These are phyloP conservation scores for Deroptyus accipitrinus DNA, from an alignment of 2,113 vertebrate species.

Conservation along the genomic window DNA sequence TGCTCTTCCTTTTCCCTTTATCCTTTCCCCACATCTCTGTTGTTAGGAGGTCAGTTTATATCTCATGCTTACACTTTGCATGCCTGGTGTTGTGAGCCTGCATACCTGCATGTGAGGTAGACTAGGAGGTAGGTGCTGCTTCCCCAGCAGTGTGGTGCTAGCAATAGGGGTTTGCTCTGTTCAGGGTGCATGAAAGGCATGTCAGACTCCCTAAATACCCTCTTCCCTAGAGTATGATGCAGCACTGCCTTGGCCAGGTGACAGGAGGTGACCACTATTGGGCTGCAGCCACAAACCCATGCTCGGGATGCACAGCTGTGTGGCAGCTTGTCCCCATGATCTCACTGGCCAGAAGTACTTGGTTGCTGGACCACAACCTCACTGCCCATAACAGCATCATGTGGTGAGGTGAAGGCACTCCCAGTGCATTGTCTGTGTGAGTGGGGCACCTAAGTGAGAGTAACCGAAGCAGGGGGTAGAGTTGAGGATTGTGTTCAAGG, in stretches of 20 bases:
- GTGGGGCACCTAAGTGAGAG: background rate
- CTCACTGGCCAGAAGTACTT: background rate
- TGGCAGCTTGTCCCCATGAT: background rate
- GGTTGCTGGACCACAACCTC: background rate
- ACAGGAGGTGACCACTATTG: background rate
- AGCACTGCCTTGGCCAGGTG: background rate
- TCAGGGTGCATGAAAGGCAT: background rate
- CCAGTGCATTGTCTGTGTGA: background rate
- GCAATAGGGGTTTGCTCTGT: background rate
- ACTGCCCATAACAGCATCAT: accelerated
- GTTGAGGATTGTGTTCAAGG: background rate
- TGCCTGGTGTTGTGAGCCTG: background rate
- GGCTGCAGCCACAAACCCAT: accelerated
- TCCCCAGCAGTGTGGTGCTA: background rate
- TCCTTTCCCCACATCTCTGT: background rate
- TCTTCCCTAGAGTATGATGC: background rate
- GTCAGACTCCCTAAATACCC: background rate
- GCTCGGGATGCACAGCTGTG: background rate
- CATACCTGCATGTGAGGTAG: too few relatives aligned
- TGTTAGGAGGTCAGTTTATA: background rate
- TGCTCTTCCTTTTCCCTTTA: background rate
- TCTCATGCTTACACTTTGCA: background rate
- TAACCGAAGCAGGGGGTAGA: background rate
- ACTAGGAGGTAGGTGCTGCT: background rate
- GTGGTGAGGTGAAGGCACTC: background rate